Conservation (phyloP, 1,140 invertebrate genomes). For the Neotoxoptera formosana region DNA sequence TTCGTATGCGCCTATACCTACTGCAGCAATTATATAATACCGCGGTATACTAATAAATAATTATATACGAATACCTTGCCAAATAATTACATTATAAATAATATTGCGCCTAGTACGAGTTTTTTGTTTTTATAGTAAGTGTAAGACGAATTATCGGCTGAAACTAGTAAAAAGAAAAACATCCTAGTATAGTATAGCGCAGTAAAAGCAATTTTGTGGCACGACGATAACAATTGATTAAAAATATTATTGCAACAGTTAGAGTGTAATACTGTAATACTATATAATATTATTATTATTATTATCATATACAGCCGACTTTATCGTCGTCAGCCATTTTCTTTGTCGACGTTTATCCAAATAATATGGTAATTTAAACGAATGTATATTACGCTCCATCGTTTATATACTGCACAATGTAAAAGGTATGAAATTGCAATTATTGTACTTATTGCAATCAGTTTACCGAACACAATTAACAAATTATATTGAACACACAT, state of each 20-base stretch:
- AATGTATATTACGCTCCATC: neutral
- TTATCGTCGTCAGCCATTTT: conserved; percentile 5
- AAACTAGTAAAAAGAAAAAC: neutral
- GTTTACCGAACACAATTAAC: neutral
- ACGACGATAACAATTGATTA: neutral
- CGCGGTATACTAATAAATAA: neutral
- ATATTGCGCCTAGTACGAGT: neutral
- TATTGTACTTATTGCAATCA: neutral
- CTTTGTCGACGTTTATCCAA: neutral
- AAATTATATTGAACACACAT: neutral
- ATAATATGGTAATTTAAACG: neutral
- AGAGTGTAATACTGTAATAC: neutral
- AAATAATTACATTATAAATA: neutral
- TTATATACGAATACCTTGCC: neutral
- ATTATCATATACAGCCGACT: neutral
- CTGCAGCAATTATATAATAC: neutral
- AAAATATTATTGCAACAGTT: neutral
- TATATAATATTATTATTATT: neutral
- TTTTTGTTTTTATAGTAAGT: neutral
- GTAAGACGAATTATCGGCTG: neutral
- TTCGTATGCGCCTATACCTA: neutral
- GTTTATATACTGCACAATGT: neutral
- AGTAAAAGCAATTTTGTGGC: neutral
- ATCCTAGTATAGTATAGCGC: neutral
- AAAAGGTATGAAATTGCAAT: neutral